A percentile compares a stretch with the other conserved stretches of the same genome.
Evolutionary conservation across 2,113 vertebrate genomes (phyloP).

Genomic region (Phyllopteryx taeniolatus): DNA sequence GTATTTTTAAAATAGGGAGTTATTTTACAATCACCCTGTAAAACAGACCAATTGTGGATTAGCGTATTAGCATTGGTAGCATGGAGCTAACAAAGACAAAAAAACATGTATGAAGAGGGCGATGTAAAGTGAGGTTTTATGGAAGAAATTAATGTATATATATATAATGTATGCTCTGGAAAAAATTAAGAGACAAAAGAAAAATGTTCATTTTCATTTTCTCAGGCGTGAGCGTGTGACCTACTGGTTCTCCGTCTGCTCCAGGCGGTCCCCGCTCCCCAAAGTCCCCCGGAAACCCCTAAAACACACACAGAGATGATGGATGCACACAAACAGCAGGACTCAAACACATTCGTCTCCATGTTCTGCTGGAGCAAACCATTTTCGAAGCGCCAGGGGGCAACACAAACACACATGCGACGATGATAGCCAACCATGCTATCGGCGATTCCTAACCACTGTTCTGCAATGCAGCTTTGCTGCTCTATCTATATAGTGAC

Average conservation of each 20-base stretch:
- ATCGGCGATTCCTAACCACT: too few relatives aligned
- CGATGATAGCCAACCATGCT: too few relatives aligned
- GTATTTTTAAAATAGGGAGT: too few relatives aligned
- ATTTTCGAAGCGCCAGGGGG: constrained; percentile 4
- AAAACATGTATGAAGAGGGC: not conserved
- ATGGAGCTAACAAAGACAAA: not conserved
- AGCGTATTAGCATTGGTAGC: not conserved
- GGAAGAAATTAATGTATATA: not conserved
- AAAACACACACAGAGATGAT: constrained; percentile 42
- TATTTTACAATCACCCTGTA: not conserved
- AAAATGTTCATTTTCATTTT: too few relatives aligned
- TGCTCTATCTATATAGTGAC: too few relatives aligned
- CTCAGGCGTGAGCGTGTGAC: constrained; percentile 55
- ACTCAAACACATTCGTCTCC: constrained; percentile 1
- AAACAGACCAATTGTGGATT: not conserved
- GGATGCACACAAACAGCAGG: constrained; percentile 6
- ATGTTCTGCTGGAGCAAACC: not conserved
- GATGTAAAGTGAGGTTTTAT: not conserved
- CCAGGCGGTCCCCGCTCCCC: constrained; percentile 94
- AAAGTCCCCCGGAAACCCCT: constrained; percentile 97
- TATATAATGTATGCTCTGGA: too few relatives aligned
- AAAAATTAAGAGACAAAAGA: not conserved
- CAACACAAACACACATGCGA: not conserved
- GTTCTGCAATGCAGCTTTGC: too few relatives aligned
- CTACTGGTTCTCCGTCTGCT: constrained; percentile 95